These are phyloP conservation scores for Callipepla californica DNA, from an alignment of 2,113 vertebrate species.

Conservation along the genomic window DNA sequence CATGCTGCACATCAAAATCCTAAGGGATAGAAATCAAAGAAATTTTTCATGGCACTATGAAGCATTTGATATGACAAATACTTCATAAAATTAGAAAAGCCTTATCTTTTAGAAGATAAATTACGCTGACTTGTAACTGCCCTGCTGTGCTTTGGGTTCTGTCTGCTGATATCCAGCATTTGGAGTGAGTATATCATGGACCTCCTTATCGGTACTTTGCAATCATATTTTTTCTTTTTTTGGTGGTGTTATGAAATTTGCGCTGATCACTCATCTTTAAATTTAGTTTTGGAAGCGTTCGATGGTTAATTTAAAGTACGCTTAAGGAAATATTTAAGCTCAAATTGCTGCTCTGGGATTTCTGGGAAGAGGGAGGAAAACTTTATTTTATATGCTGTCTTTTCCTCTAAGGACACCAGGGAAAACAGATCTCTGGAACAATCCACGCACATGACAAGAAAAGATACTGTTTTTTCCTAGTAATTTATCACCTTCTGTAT, in stretches of 20 bases:
- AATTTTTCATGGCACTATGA: constrained; percentile 35
- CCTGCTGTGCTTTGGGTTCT: constrained; percentile 55
- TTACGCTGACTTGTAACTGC: constrained; percentile 38
- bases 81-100: constrained; percentile 49
- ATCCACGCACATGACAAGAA: constrained; percentile 61
- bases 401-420: constrained; percentile 34
- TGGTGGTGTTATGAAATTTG: constrained; percentile 11
- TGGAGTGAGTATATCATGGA: constrained; percentile 33
- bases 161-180: constrained; percentile 24
- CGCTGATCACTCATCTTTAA: constrained; percentile 61
- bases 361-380: neutral
- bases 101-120: constrained; percentile 65
- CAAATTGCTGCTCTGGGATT: constrained; percentile 54
- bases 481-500: constrained; percentile 76
- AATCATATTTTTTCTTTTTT: neutral
- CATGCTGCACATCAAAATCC: constrained; percentile 19
- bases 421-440: constrained; percentile 54
- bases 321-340: constrained; percentile 54
- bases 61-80: constrained; percentile 67
- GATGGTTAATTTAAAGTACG: constrained; percentile 54
- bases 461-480: constrained; percentile 52
- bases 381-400: constrained; percentile 45
- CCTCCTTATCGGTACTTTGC: neutral
- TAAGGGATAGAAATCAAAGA: constrained; percentile 39
- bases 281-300: constrained; percentile 45